Percentiles rank a stretch among this genome's conserved stretches.
Conservation (phyloP, 2,113 vertebrate genomes). For the Misgurnus mizolepis region DNA sequence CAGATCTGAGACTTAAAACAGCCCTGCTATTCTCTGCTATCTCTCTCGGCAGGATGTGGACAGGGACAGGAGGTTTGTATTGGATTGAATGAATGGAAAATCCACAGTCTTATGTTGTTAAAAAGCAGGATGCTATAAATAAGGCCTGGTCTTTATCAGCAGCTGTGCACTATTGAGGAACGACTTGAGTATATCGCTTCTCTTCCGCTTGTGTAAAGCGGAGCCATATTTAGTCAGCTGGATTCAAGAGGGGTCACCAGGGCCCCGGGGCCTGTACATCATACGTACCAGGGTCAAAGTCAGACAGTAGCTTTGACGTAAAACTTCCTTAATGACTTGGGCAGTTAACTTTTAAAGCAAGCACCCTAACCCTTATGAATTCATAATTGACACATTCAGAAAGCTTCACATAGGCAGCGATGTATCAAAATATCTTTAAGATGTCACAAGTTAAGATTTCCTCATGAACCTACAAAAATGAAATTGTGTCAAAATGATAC, state of each 20-base stretch:
- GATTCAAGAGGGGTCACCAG: neutral
- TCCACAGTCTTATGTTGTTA: neutral
- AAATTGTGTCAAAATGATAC: neutral
- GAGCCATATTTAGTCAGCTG: slow-evolving; percentile 26
- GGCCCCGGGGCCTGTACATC: neutral
- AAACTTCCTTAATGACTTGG: neutral
- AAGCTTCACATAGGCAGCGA: neutral
- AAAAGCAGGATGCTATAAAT: slow-evolving; percentile 30
- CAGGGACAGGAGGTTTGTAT: neutral
- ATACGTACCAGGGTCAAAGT: neutral
- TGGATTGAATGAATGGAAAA: slow-evolving; percentile 5
- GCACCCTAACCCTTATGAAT: neutral
- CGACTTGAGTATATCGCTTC: neutral
- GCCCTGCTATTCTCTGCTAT: neutral
- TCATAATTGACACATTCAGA: too few species aligned
- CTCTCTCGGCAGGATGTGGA: neutral
- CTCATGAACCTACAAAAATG: neutral
- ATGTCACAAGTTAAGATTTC: neutral
- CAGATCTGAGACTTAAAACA: neutral
- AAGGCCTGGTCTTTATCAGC: slow-evolving; percentile 30
- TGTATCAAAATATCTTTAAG: neutral
- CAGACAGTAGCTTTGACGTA: neutral
- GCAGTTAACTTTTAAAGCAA: too few species aligned
- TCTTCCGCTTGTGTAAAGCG: slow-evolving; percentile 24
- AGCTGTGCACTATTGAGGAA: slow-evolving; percentile 15